A percentile compares a stretch with the other conserved stretches of the same genome.
These are phyloP conservation scores for Anguilla anguilla DNA, from an alignment of 2,797 vertebrate species.

Conservation along the genomic window DNA sequence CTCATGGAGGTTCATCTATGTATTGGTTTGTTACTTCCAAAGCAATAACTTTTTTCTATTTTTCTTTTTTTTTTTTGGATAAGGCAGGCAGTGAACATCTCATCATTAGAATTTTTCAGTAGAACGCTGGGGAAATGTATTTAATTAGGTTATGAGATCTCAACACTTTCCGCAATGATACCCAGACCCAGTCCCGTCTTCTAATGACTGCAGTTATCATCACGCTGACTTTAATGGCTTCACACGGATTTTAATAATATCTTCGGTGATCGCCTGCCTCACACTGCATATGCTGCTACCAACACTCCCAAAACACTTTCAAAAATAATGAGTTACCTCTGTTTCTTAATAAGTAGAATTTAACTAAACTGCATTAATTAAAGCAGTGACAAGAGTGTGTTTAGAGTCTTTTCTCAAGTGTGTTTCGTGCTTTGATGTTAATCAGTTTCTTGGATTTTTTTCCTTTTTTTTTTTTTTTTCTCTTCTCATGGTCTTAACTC, in stretches of 20 bases:
- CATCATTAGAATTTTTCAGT: background rate
- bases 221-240: slow-evolving; percentile 15
- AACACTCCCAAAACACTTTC: background rate
- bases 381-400: slow-evolving; percentile 10
- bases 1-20: background rate
- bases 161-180: background rate
- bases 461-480: background rate
- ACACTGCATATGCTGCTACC: background rate
- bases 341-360: slow-evolving; percentile 8
- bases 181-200: background rate
- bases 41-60: background rate
- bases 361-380: slow-evolving; percentile 20
- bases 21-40: background rate
- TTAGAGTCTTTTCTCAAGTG: background rate
- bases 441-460: background rate
- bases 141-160: slow-evolving; percentile 16
- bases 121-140: background rate
- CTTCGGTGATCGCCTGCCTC: background rate
- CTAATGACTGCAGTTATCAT: slow-evolving; percentile 1
- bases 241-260: background rate
- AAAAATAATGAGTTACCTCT: slow-evolving; percentile 9
- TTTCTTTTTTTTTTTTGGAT: background rate
- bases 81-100: background rate
- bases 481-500: background rate
- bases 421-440: background rate